Evolutionary conservation across 2,888 invertebrate genomes (phyloP).

Genomic region (Rhamnusium bicolor): DNA sequence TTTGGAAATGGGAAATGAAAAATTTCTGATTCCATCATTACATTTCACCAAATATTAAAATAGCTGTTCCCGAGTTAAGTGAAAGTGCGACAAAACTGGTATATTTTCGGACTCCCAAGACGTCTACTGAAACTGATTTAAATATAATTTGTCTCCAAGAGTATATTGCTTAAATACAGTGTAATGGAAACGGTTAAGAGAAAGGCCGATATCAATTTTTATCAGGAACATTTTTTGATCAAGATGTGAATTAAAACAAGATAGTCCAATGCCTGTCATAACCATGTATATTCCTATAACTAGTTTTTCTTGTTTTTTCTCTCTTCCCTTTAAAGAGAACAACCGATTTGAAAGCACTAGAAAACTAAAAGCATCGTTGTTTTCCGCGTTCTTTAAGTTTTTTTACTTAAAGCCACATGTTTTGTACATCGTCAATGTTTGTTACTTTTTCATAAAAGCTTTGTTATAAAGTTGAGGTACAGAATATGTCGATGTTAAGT

Average conservation of each 20-base stretch:
- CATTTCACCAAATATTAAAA: too few species aligned
- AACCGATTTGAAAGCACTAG: conserved; percentile 51
- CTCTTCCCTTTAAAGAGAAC: conserved; percentile 16
- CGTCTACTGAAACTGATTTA: too few species aligned
- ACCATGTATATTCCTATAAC: conserved; percentile 20
- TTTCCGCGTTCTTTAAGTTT: conserved; percentile 46
- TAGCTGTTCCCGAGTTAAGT: too few species aligned
- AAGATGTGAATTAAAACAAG: conserved; percentile 10
- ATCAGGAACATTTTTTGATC: not conserved
- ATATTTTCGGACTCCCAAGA: too few species aligned
- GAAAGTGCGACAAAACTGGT: too few species aligned
- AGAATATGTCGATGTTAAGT: conserved; percentile 9
- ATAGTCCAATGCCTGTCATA: conserved; percentile 22
- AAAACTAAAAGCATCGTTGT: conserved; percentile 49
- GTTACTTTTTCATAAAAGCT: conserved; percentile 17
- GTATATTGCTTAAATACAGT: too few species aligned
- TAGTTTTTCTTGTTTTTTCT: conserved; percentile 20
- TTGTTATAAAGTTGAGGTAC: conserved; percentile 12
- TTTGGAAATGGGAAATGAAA: too few species aligned
- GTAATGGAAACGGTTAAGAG: not conserved
- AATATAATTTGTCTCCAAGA: too few species aligned
- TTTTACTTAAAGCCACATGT: conserved; percentile 48
- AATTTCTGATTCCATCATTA: too few species aligned
- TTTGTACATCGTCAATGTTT: conserved; percentile 33
- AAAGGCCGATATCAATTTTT: not conserved